phyloP scores from a whole-genome alignment of 2,113 vertebrate genomes.

The Brachyistius frenatus region DNA sequence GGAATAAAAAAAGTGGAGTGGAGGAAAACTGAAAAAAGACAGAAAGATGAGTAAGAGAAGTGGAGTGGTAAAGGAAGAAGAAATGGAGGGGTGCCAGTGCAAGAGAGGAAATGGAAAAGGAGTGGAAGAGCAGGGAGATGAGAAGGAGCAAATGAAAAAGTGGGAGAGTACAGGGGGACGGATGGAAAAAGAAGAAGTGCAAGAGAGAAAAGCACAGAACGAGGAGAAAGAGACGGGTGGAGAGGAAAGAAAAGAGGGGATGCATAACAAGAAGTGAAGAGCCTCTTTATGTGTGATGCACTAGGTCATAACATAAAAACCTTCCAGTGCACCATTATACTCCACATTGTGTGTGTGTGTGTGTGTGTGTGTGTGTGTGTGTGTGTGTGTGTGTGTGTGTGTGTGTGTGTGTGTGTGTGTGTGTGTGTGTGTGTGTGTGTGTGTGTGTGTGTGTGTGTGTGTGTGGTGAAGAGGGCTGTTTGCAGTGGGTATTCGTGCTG shows the following conservation, averaged over 20 bases:
- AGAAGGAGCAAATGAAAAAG: background rate
- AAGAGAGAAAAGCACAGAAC: background rate
- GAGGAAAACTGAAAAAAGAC: too few species aligned
- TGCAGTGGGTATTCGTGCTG: conserved; percentile 29
- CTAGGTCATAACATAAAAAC: conserved; percentile 51
- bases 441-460: conserved; percentile 33
- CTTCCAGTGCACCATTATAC: conserved; percentile 56
- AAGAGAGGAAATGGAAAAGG: background rate
- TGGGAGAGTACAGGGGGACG: background rate
- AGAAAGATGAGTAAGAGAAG: too few species aligned
- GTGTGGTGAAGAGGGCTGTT: conserved; percentile 55
- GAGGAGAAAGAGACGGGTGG: conserved; percentile 25
- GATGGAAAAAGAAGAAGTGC: background rate
- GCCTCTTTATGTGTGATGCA: conserved; percentile 63
- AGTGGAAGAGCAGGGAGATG: background rate
- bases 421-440: conserved; percentile 25
- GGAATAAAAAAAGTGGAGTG: too few species aligned
- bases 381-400: conserved; percentile 33
- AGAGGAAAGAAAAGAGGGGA: conserved; percentile 37
- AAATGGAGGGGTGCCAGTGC: too few species aligned
- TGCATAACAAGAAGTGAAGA: conserved; percentile 42
- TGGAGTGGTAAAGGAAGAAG: too few species aligned
- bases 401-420: conserved; percentile 19
- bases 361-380: conserved; percentile 25
- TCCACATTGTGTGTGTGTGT: conserved; percentile 21